Evolutionary conservation across 2,797 vertebrate genomes (phyloP).

Genomic region (Cyclura pinguis): DNA sequence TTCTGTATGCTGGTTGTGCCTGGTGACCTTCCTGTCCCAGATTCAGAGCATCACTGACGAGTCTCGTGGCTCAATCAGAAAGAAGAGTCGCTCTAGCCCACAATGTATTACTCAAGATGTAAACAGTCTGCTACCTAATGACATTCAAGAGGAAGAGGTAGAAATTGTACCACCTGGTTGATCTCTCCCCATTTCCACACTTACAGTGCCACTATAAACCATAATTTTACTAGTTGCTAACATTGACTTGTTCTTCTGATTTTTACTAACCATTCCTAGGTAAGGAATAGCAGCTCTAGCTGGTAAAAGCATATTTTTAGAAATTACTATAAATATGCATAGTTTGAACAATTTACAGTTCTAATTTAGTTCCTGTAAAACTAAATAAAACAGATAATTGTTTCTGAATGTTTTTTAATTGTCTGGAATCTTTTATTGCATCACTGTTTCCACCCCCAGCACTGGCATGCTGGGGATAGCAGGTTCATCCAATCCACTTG

Average conservation of each 20-base stretch:
- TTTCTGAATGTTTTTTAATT: background rate
- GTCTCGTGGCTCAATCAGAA: conserved; percentile 90
- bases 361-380: background rate
- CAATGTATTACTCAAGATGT: conserved; percentile 77
- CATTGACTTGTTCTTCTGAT: conserved; percentile 16
- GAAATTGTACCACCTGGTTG: conserved; percentile 43
- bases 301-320: background rate
- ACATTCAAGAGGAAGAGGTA: conserved; percentile 89
- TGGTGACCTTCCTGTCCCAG: conserved; percentile 79
- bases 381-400: background rate
- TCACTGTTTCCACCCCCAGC: background rate
- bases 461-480: background rate
- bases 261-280: background rate
- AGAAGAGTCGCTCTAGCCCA: conserved; percentile 83
- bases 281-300: background rate
- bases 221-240: conserved; percentile 14
- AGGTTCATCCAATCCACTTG: background rate
- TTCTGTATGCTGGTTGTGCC: conserved; percentile 61
- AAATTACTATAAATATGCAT: background rate
- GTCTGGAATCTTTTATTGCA: background rate
- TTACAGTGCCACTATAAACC: conserved; percentile 61
- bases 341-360: background rate
- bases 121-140: conserved; percentile 81
- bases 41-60: conserved; percentile 95
- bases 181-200: conserved; percentile 52